These are phyloP conservation scores for Strongylocentrotus purpuratus DNA, from an alignment of 35 echinoderm and acorn worm genomes.

Conservation along the genomic window DNA sequence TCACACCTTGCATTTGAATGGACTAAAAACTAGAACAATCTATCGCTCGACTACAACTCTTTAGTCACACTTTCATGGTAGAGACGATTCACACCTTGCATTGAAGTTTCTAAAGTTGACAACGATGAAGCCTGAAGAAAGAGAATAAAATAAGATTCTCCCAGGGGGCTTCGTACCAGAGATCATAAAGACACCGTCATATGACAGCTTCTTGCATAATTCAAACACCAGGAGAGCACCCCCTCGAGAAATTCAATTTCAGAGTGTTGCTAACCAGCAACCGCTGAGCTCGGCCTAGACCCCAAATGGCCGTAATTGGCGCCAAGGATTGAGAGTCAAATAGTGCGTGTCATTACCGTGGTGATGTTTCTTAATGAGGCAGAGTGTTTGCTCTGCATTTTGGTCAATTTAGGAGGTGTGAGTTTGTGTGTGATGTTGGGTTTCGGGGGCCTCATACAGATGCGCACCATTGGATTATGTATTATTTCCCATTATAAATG, in stretches of 20 bases:
- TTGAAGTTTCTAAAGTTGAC: not conserved
- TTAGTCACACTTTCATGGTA: not conserved
- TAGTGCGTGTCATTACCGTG: slow-evolving; percentile 1
- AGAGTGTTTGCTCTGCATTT: not conserved
- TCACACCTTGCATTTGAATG: no score
- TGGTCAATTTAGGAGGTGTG: not conserved
- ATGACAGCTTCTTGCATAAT: slow-evolving; percentile 11
- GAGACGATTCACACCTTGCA: not conserved
- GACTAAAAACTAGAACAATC: no score
- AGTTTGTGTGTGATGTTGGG: not conserved
- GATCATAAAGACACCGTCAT: not conserved
- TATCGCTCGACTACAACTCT: not conserved
- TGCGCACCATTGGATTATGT: not conserved
- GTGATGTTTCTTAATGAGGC: not conserved
- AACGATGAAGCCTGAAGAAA: not conserved
- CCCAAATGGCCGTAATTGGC: not conserved
- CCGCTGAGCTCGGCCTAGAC: not conserved
- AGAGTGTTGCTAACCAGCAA: slow-evolving; percentile 1
- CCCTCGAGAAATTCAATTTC: slow-evolving; percentile 2
- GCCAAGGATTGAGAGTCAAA: slow-evolving; percentile 16
- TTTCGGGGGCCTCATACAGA: not conserved
- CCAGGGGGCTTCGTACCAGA: not conserved
- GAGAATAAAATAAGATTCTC: not conserved
- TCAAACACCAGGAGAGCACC: slow-evolving; percentile 14
- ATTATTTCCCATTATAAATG: not conserved